Percentiles rank a stretch among this genome's conserved stretches.
Evolutionary conservation across 2,797 vertebrate genomes (phyloP).

Genomic region (Myiotriccus ornatus): DNA sequence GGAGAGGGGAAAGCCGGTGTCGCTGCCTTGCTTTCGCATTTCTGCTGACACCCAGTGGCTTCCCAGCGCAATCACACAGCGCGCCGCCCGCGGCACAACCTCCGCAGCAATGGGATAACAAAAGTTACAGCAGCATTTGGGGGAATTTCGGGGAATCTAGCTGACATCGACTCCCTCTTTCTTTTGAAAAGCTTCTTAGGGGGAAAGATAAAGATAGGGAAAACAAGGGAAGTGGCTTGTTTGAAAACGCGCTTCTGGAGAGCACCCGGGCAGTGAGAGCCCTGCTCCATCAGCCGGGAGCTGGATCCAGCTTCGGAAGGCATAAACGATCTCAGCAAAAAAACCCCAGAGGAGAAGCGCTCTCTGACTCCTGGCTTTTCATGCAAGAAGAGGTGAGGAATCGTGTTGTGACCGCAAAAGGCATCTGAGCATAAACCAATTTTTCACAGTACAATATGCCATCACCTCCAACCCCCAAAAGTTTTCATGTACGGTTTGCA

Average conservation of each 20-base stretch:
- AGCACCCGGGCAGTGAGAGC: accelerated
- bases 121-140: neutral
- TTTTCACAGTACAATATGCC: neutral
- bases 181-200: neutral
- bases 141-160: neutral
- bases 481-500: neutral
- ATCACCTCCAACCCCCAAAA: neutral
- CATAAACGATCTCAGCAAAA: neutral
- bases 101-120: accelerated
- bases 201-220: neutral
- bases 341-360: neutral
- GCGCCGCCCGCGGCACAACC: accelerated
- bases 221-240: neutral
- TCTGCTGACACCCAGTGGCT: conserved; percentile 75
- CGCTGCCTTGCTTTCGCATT: neutral
- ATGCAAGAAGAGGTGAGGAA: neutral
- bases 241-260: neutral
- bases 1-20: neutral
- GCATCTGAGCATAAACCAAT: neutral
- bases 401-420: neutral
- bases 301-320: neutral
- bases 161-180: accelerated
- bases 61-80: neutral
- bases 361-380: neutral
- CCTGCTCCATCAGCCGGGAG: accelerated